phyloP scores from a whole-genome alignment of 2,113 vertebrate genomes.

The Lycaon pictus region DNA sequence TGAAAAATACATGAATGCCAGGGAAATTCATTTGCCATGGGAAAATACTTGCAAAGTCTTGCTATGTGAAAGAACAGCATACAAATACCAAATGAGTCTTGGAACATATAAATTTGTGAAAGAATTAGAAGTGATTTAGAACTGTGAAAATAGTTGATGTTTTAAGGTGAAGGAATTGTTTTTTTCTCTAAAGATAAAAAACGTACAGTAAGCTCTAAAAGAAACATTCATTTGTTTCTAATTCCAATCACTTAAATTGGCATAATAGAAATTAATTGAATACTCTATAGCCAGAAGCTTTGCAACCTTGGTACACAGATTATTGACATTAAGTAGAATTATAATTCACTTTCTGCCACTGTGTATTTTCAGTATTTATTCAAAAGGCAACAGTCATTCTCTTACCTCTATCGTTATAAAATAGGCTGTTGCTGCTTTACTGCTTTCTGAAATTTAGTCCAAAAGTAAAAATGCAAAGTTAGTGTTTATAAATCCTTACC shows the following conservation, averaged over 20 bases:
- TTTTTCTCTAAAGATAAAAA: conserved; percentile 33
- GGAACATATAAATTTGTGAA: background rate
- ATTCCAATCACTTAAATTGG: background rate
- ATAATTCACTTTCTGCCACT: background rate
- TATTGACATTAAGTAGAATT: background rate
- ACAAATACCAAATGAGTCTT: background rate
- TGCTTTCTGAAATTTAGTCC: conserved; percentile 21
- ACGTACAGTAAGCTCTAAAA: background rate
- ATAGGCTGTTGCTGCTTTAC: background rate
- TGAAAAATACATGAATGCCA: background rate
- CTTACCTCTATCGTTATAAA: conserved; percentile 10
- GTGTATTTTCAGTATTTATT: conserved; percentile 33
- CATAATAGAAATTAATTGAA: conserved; percentile 17
- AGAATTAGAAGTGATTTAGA: conserved; percentile 26
- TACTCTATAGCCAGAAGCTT: conserved; percentile 6
- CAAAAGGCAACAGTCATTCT: background rate
- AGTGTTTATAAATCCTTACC: background rate
- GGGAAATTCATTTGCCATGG: background rate
- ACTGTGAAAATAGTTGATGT: background rate
- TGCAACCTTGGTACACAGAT: background rate
- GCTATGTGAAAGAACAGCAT: background rate
- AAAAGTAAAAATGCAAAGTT: conserved; percentile 40
- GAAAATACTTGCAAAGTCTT: background rate
- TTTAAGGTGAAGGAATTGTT: conserved; percentile 19
- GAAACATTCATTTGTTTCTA: background rate